Conservation (phyloP, 2,797 vertebrate genomes). For the Poeciliopsis gracilis region DNA sequence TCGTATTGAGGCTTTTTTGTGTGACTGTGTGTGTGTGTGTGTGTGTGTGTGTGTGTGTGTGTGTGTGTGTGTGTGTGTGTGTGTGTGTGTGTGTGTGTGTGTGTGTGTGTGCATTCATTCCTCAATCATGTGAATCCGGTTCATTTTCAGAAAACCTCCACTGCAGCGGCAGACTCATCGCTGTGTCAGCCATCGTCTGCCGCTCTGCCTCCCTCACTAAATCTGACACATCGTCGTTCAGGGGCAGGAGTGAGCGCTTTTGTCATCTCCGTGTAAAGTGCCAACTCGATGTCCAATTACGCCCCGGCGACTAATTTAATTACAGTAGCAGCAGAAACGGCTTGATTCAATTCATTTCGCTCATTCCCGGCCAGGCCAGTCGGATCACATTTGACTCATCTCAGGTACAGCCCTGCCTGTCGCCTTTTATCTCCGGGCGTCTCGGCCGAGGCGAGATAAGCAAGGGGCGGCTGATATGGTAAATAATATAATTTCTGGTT, state of each 20-base stretch:
- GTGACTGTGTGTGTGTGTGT: too few relatives aligned
- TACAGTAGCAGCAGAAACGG: conserved; percentile 77
- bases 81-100: too few relatives aligned
- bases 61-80: too few relatives aligned
- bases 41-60: too few relatives aligned
- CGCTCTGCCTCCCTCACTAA: conserved; percentile 54
- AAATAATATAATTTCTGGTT: conserved; percentile 28
- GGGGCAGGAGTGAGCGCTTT: conserved; percentile 69
- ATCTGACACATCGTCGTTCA: conserved; percentile 70
- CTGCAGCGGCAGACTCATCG: conserved; percentile 36
- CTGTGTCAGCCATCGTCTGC: conserved; percentile 60
- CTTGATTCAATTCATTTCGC: conserved; percentile 78
- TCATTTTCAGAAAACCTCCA: conserved; percentile 37
- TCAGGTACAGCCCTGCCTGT: conserved; percentile 53
- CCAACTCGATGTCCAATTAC: conserved; percentile 76
- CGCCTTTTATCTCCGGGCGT: conserved; percentile 47
- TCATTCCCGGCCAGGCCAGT: conserved; percentile 68
- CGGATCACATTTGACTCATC: conserved; percentile 74
- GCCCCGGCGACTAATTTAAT: conserved; percentile 73
- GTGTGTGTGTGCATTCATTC: too few relatives aligned
- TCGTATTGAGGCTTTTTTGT: too few relatives aligned
- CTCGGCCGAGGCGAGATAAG: conserved; percentile 32
- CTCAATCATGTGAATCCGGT: not conserved
- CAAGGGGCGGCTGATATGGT: conserved; percentile 48
- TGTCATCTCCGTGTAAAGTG: conserved; percentile 70